Percentiles rank a stretch among this genome's conserved stretches.
Conservation (phyloP, 1,140 invertebrate species). For the Leptoteleia sp. region DNA sequence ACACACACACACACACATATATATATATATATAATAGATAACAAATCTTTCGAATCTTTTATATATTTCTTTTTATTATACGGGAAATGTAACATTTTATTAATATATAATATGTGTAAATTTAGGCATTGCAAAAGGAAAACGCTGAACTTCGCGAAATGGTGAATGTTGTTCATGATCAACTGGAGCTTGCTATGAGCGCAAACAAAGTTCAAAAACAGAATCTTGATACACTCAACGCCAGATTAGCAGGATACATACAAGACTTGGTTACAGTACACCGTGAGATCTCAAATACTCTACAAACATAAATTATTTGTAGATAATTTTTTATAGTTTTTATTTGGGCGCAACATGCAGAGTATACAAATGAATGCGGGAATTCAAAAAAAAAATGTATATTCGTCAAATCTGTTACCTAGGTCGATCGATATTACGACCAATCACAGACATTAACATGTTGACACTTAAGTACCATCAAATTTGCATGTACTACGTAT, state of each 20-base stretch:
- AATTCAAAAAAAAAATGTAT: constrained; percentile 59
- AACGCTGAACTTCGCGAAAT: no score
- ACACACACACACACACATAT: no score
- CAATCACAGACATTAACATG: no score
- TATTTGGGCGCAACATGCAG: constrained; percentile 61
- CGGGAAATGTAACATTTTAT: no score
- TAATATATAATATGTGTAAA: no score
- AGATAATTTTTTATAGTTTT: constrained; percentile 76
- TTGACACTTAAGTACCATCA: constrained; percentile 39
- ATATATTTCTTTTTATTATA: no score
- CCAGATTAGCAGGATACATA: constrained; percentile 90
- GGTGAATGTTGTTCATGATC: constrained; percentile 89
- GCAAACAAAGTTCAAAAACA: constrained; percentile 92
- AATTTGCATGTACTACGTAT: constrained; percentile 34
- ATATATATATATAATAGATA: no score
- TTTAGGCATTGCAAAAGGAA: no score
- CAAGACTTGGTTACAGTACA: constrained; percentile 93
- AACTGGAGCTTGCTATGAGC: constrained; percentile 89
- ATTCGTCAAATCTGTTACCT: constrained; percentile 62
- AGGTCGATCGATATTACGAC: constrained; percentile 40
- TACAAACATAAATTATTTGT: constrained; percentile 86
- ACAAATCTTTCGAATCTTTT: no score
- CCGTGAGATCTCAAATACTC: constrained; percentile 89
- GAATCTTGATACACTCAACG: constrained; percentile 91
- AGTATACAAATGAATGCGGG: constrained; percentile 38